Evolutionary conservation across 2,888 invertebrate genomes (phyloP), one percentile per base, ranked within the genome.

Genomic region (Argyresthia goedartella): DNA sequence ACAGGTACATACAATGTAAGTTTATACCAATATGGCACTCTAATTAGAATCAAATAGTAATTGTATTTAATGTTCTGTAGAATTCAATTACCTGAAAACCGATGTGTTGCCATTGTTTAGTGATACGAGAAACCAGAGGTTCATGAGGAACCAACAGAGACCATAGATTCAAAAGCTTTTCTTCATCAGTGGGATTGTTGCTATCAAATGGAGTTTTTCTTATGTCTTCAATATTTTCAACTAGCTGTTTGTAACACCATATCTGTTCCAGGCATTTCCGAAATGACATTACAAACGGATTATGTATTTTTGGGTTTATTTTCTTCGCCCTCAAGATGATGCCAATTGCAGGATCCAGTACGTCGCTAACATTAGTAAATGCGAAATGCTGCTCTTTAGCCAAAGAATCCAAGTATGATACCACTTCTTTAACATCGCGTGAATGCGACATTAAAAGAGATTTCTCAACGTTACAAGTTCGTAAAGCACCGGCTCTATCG

Each of bases 71-170:
- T 25, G 25, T 25, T 25, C 39, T 39, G 39, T 11, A 51, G 45
- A 50, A 25, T 16, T 34, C 34, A 50, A 11, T 51, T 14, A 89
- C 89, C 78, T 98, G 98, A 82, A 99, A 99, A 15, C 99, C 98
- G 63, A 98, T 95, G 54, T 92, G 89, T 67, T 96, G 94, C 99
- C 99, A 99, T 67, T 98, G 97, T 63, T 95, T 95, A 0, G 95
- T 93, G 6, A 96, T 89, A 60, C 98, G 84, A 1, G 88, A 86
- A 55, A 91, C 91, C 8, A 99, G 76, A 8, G 82, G 76, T 55
- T 90, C 90, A 51, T 92, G 86, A 0, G 96, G 96, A 88, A 93
- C 94, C 49, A 98, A 75, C 9, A 90, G 75, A 4, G 86, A 77
- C 98, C 98, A 99, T 45, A 99, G 73, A 60, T 88, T 87, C 25